phyloP scores from a whole-genome alignment of 2,113 vertebrate genomes.

The Tringa solitaria region DNA sequence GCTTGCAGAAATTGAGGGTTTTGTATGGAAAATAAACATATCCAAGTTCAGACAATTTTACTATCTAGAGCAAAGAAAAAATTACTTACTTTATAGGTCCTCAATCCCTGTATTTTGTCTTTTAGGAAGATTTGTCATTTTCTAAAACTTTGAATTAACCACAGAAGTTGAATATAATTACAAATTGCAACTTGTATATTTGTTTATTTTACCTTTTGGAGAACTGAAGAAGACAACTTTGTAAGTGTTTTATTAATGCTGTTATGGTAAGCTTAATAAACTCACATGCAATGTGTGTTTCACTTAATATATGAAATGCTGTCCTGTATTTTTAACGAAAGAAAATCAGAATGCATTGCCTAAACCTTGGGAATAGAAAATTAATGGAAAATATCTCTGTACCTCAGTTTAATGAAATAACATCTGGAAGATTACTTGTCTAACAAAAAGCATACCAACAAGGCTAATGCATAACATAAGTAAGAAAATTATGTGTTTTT shows the following conservation, averaged over 20 bases:
- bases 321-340: background rate
- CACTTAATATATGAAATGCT: background rate
- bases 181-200: background rate
- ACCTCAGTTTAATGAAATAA: background rate
- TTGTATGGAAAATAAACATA: background rate
- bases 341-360: background rate
- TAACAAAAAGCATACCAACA: background rate
- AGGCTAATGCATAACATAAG: background rate
- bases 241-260: background rate
- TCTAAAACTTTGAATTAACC: background rate
- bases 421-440: background rate
- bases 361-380: background rate
- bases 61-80: background rate
- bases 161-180: background rate
- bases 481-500: background rate
- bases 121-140: background rate
- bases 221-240: background rate
- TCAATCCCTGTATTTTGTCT: background rate
- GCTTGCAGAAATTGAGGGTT: background rate
- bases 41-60: background rate
- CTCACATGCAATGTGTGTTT: background rate
- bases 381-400: background rate
- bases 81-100: background rate
- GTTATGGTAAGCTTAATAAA: background rate
- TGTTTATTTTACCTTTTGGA: background rate